phyloP scores from a whole-genome alignment of 2,113 vertebrate genomes.

The Brachypodius melanocephalos region DNA sequence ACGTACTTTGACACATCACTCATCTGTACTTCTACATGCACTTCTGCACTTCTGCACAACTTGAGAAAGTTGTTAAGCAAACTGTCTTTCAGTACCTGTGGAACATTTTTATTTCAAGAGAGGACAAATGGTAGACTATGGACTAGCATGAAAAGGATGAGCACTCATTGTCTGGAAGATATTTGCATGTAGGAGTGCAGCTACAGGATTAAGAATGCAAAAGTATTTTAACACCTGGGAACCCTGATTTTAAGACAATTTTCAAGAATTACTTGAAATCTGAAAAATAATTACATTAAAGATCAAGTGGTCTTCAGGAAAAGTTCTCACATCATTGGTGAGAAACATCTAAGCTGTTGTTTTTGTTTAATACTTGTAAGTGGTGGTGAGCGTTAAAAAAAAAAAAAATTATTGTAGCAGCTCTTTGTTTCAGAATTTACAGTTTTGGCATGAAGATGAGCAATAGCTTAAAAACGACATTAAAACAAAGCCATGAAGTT shows the following conservation, averaged over 20 bases:
- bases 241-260: neutral
- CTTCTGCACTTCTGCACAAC: neutral
- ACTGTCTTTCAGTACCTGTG: neutral
- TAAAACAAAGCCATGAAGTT: neutral
- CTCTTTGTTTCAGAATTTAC: neutral
- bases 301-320: neutral
- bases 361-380: neutral
- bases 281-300: neutral
- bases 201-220: neutral
- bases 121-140: neutral
- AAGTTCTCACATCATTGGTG: neutral
- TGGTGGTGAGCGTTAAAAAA: neutral
- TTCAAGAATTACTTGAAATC: neutral
- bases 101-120: conserved; percentile 13
- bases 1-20: neutral
- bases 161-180: neutral
- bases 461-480: neutral
- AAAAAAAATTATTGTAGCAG: neutral
- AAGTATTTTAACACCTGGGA: neutral
- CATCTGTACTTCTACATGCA: neutral
- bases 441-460: neutral
- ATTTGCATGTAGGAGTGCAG: neutral
- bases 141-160: neutral
- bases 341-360: neutral
- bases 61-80: neutral